Conservation (phyloP, 1,140 invertebrate species). For the Halictus rubicundus region DNA sequence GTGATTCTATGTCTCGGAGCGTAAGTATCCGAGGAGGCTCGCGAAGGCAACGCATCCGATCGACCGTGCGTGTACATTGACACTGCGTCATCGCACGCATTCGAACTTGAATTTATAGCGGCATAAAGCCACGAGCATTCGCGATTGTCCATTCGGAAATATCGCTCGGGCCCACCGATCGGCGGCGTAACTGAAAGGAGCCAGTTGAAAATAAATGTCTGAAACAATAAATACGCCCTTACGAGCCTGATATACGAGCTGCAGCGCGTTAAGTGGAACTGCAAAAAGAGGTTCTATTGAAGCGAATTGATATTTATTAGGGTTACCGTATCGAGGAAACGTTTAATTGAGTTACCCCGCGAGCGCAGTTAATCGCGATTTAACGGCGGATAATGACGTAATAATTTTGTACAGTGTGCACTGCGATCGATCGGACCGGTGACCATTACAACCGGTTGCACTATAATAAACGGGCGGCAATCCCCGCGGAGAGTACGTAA, state of each 20-base stretch:
- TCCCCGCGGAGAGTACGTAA: not conserved
- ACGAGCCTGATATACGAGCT: not conserved
- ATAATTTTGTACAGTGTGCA: conserved; percentile 24
- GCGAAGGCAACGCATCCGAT: too few relatives aligned
- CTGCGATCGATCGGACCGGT: conserved; percentile 17
- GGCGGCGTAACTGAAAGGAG: not conserved
- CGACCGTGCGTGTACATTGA: not conserved
- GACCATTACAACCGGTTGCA: conserved; percentile 30
- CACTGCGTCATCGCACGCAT: not conserved
- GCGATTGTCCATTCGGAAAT: not conserved
- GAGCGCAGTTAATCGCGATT: conserved; percentile 27
- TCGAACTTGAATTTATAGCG: not conserved
- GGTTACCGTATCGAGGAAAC: not conserved
- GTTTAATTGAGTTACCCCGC: conserved; percentile 24
- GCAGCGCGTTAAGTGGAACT: not conserved
- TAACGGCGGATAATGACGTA: conserved; percentile 37
- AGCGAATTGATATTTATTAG: conserved; percentile 17
- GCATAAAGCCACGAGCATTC: not conserved
- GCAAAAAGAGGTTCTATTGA: not conserved
- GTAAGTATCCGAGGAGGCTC: too few relatives aligned
- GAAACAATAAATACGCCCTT: not conserved
- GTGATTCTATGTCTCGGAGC: too few relatives aligned
- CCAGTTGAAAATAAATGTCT: not conserved
- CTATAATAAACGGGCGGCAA: conserved; percentile 21
- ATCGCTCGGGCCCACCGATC: not conserved